Conservation (phyloP, 2,113 vertebrate species). For the Gila orcuttii region DNA sequence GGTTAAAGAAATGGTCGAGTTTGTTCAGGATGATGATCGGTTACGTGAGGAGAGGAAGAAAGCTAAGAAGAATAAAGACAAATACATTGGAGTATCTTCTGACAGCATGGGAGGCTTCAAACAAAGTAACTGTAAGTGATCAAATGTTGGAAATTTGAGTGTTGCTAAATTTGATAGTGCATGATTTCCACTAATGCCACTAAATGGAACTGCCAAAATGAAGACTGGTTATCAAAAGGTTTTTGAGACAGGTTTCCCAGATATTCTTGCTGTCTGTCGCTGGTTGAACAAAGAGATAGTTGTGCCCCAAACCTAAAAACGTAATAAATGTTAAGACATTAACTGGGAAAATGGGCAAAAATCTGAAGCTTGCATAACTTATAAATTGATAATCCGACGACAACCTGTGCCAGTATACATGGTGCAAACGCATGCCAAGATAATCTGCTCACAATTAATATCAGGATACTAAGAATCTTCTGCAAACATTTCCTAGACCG, state of each 20-base stretch:
- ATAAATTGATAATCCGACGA: neutral
- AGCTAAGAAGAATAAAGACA: constrained; percentile 99
- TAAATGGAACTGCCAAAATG: neutral
- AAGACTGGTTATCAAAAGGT: neutral
- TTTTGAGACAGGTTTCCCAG: neutral
- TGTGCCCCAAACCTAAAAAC: neutral
- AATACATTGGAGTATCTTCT: constrained; percentile 96
- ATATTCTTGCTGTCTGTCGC: neutral
- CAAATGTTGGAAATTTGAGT: neutral
- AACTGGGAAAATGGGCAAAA: neutral
- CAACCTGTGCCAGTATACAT: neutral
- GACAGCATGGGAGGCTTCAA: constrained; percentile 88
- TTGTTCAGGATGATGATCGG: constrained; percentile 94
- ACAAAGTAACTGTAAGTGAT: constrained; percentile 84
- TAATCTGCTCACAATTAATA: neutral
- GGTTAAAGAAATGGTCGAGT: constrained; percentile 98
- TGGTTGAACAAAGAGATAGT: neutral
- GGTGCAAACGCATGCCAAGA: neutral
- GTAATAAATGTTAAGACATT: neutral
- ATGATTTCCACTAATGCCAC: neutral
- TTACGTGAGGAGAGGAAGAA: constrained; percentile 96
- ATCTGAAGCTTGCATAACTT: neutral
- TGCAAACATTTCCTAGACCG: neutral
- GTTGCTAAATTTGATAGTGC: constrained; percentile 5
- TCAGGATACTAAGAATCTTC: neutral